Evolutionary conservation across 2,113 vertebrate species (phyloP).

Genomic region (Muscicapa adusta): DNA sequence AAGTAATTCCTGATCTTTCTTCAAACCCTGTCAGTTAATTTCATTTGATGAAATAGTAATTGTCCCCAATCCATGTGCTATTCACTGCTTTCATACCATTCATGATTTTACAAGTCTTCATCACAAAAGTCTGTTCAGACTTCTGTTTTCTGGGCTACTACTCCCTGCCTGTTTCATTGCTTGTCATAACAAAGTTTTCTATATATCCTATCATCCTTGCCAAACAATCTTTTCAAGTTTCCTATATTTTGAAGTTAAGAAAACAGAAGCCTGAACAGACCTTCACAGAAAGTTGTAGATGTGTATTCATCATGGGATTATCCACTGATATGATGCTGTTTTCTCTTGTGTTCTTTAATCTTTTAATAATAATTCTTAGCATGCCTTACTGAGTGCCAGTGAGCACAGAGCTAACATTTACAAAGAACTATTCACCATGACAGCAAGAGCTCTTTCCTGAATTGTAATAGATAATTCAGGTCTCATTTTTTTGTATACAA

Average conservation of each 20-base stretch:
- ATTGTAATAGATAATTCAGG: neutral
- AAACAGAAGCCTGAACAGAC: neutral
- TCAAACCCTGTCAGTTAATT: neutral
- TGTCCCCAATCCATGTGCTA: neutral
- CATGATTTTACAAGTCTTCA: neutral
- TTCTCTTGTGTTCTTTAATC: neutral
- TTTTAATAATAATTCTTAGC: conserved; percentile 5
- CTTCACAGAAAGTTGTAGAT: neutral
- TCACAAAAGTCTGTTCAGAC: neutral
- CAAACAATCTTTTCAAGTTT: neutral
- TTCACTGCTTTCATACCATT: neutral
- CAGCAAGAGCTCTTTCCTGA: neutral
- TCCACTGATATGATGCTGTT: neutral
- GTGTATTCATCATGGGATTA: neutral
- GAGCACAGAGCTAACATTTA: neutral
- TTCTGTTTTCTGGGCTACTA: neutral
- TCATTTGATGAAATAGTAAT: neutral
- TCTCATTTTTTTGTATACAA: neutral
- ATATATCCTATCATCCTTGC: neutral
- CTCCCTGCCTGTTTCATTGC: neutral
- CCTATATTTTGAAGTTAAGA: neutral
- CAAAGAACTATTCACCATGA: neutral
- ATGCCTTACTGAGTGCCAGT: neutral
- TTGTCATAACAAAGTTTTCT: neutral
- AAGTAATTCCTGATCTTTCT: neutral